A percentile compares a stretch with the other conserved stretches of the same genome.
These are phyloP conservation scores for Pseudonaja textilis DNA, from an alignment of 2,113 vertebrate genomes.

Conservation along the genomic window DNA sequence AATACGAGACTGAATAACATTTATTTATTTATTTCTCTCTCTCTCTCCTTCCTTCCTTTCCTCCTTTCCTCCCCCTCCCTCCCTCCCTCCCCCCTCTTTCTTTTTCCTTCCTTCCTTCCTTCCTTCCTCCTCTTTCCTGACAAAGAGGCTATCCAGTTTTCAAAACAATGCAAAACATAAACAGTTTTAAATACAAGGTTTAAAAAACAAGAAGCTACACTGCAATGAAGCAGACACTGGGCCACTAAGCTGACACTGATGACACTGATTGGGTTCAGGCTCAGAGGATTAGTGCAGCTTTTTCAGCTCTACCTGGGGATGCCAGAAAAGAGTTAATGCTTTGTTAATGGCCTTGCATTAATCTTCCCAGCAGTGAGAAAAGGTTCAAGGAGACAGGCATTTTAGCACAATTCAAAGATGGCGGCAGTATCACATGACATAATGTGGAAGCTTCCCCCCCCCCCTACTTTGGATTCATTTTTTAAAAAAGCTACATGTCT, in stretches of 20 bases:
- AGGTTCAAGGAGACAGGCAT: background rate
- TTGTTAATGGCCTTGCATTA: background rate
- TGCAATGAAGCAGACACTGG: background rate
- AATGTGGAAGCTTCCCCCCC: background rate
- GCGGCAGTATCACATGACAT: background rate
- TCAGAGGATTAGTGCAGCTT: background rate
- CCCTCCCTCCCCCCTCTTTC: fast-evolving
- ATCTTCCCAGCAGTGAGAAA: background rate
- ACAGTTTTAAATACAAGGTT: background rate
- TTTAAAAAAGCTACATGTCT: background rate
- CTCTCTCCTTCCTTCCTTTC: fast-evolving
- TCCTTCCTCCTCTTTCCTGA: background rate
- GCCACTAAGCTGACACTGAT: background rate
- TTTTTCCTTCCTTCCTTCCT: fast-evolving
- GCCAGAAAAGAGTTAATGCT: background rate
- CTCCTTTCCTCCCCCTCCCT: too few species aligned
- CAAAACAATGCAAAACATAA: background rate
- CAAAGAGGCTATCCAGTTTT: background rate
- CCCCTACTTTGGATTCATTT: background rate
- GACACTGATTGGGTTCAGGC: background rate
- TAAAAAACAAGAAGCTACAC: background rate
- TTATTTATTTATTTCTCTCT: too few species aligned
- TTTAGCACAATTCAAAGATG: background rate
- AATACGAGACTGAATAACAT: background rate
- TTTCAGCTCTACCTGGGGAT: background rate